Conservation (phyloP, 2,797 vertebrate genomes). For the Manis pentadactyla region DNA sequence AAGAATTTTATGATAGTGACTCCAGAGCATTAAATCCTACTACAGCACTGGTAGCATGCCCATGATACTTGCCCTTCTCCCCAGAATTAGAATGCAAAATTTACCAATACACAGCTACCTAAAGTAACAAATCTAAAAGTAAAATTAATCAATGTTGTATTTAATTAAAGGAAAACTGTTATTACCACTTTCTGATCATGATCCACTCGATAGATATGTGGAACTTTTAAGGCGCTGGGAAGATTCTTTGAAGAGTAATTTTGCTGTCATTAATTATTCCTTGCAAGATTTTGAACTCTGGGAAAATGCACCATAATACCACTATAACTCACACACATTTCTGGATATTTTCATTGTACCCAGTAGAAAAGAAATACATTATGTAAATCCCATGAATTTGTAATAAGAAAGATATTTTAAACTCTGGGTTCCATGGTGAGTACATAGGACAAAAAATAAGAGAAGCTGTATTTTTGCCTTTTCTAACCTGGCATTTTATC, state of each 20-base stretch:
- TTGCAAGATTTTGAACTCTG: neutral
- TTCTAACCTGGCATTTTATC: neutral
- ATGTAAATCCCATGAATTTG: neutral
- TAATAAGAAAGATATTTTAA: constrained; percentile 20
- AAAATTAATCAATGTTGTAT: neutral
- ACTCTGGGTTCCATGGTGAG: neutral
- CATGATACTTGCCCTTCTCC: neutral
- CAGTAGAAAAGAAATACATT: neutral
- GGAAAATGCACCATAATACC: neutral
- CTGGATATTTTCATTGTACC: neutral
- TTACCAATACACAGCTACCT: neutral
- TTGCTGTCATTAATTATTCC: neutral
- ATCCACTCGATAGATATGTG: neutral
- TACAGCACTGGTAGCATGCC: neutral
- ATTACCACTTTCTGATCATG: neutral
- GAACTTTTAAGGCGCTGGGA: neutral
- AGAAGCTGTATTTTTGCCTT: neutral
- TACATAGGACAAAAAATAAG: neutral
- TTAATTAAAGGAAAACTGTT: neutral
- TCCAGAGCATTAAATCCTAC: neutral
- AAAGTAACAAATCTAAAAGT: neutral
- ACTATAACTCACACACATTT: neutral
- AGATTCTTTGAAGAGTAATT: neutral
- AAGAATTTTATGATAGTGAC: neutral
- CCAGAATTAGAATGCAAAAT: neutral